Percentiles rank a stretch among this genome's conserved stretches.
phyloP scores from a whole-genome alignment of 2,113 vertebrate genomes.

The Pachypanchax playfairii region DNA sequence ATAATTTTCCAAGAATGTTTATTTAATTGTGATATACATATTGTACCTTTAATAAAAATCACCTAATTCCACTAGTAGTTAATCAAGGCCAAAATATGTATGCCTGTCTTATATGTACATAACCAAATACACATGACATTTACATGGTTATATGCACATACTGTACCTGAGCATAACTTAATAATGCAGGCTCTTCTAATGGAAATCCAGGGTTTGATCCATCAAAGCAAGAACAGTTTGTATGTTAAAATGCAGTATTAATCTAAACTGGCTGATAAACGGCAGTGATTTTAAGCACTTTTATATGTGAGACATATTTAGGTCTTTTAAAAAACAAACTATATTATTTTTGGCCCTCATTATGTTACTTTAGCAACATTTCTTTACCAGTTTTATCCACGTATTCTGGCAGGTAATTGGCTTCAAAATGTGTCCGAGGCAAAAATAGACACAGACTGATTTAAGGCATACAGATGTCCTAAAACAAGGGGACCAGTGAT shows the following conservation, averaged over 20 bases:
- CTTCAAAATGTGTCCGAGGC: constrained; percentile 54
- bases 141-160: constrained; percentile 82
- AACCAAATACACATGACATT: constrained; percentile 78
- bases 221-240: constrained; percentile 64
- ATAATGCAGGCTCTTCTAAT: constrained; percentile 73
- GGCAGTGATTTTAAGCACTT: constrained; percentile 54
- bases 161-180: constrained; percentile 82
- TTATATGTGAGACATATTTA: constrained; percentile 36
- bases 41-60: constrained; percentile 78
- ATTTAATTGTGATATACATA: constrained; percentile 76
- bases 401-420: constrained; percentile 40
- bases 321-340: constrained; percentile 46
- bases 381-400: constrained; percentile 31
- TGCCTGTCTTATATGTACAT: constrained; percentile 72
- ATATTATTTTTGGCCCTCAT: constrained; percentile 21
- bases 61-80: constrained; percentile 75
- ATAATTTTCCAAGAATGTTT: constrained; percentile 73
- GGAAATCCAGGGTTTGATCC: constrained; percentile 74
- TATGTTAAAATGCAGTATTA: constrained; percentile 60
- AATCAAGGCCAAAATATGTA: constrained; percentile 72
- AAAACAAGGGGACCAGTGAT: constrained; percentile 44
- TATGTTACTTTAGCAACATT: constrained; percentile 40
- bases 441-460: constrained; percentile 58
- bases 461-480: constrained; percentile 78
- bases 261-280: constrained; percentile 50